Base-by-base conservation (phyloP, 2,888 invertebrate species). In the Xestia sexstrigata region DNA sequence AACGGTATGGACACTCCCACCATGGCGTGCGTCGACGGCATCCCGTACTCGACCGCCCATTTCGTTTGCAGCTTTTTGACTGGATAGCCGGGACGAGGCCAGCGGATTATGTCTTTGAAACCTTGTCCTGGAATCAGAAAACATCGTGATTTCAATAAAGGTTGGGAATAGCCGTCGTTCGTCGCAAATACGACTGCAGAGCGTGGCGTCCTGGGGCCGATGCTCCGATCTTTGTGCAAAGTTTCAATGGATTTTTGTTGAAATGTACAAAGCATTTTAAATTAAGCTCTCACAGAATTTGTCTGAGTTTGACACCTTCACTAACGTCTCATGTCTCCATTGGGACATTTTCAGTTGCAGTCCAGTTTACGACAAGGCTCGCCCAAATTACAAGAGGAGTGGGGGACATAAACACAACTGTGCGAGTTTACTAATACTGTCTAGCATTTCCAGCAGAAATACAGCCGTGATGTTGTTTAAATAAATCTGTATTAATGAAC, bases 11-110 rank as follows among this genome's bases (percentile, higher is more conserved):
- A 98, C 26, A 98, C 97, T 1, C 98, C 98, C 60, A 99, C 98
- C 98, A 99, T 99, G 13, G 99, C 99, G 94, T 99, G 99, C 1
- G 99, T 99, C 23, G 99, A 99, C 2, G 99, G 99, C 98, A 99
- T 99, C 23, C 99, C 99, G 96, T 99, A 99, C 92, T 99, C 99
- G 87, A 98, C 95, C 2, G 98, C 98, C 98, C 99, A 99, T 95
- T 99, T 98, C 67, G 97, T 97, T 93, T 99, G 99, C 65, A 99
- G 94, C 88, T 98, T 97, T 81, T 98, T 97, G 0, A 98, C 99
- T 0, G 99, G 99, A 72, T 98, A 98, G 0, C 98, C 97, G 0
- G 99, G 99, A 82, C 99, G 97, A 2, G 99, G 98, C 98, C 98
- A 98, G 83, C 98, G 96, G 77, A 99, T 97, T 81, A 99, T 97